phyloP scores from a whole-genome alignment of 2,888 invertebrate species.

The Bruchidius siliquastri region DNA sequence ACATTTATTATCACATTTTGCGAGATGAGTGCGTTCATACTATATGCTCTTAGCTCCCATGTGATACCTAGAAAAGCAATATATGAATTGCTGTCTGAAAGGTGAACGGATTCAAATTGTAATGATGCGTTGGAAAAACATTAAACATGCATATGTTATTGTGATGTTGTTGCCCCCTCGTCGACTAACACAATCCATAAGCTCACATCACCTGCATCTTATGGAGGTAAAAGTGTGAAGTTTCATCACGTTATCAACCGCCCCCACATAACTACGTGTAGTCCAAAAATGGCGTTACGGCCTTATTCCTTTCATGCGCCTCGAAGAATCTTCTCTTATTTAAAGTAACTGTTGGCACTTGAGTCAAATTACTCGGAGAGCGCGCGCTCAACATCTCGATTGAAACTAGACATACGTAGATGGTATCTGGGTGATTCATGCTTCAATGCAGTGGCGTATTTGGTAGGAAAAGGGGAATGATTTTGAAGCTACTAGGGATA shows the following conservation, averaged over 20 bases:
- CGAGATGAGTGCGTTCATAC: no score
- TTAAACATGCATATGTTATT: no score
- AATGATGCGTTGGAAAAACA: no score
- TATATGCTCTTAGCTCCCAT: no score
- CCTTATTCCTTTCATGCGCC: background rate
- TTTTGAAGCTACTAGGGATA: no score
- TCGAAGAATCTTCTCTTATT: conserved; percentile 18
- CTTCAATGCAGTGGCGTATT: conserved; percentile 4
- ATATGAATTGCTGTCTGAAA: no score
- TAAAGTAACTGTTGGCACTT: conserved; percentile 24
- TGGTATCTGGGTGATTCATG: conserved; percentile 27
- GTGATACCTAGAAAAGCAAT: no score
- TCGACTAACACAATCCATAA: no score
- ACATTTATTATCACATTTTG: no score
- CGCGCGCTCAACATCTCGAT: conserved; percentile 26
- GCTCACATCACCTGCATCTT: background rate
- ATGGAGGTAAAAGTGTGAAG: background rate
- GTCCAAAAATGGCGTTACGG: background rate
- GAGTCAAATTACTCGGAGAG: conserved; percentile 26
- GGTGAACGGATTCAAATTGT: no score
- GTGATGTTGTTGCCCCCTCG: no score
- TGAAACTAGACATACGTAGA: conserved; percentile 29
- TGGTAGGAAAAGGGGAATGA: background rate
- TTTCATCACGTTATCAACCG: background rate
- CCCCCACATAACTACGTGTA: background rate